Percentiles rank a stretch among this genome's conserved stretches.
Evolutionary conservation across 2,113 vertebrate genomes (phyloP).

Genomic region (Sander vitreus): DNA sequence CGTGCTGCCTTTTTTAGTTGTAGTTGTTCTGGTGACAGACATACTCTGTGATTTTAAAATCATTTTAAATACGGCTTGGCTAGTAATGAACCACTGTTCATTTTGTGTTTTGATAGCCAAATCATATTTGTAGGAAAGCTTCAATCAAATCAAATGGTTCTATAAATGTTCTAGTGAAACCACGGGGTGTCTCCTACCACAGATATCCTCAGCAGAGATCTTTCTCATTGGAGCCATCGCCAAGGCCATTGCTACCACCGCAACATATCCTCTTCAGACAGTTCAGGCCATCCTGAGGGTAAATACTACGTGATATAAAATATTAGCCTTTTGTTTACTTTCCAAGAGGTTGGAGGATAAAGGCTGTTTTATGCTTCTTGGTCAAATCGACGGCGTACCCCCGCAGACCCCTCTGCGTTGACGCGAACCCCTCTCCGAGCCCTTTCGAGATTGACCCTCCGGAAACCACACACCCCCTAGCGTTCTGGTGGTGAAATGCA

Average conservation of each 20-base stretch:
- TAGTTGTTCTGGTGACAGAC: neutral
- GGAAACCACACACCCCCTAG: too few species aligned
- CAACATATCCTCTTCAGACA: constrained; percentile 86
- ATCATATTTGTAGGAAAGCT: neutral
- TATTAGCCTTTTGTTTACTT: neutral
- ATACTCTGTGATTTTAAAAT: neutral
- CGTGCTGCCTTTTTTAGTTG: neutral
- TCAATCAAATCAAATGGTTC: neutral
- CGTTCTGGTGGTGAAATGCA: too few species aligned
- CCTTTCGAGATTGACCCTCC: too few species aligned
- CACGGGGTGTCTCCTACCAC: constrained; percentile 18
- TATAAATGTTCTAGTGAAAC: neutral
- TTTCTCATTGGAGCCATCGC: constrained; percentile 87
- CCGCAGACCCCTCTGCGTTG: too few species aligned
- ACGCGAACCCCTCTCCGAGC: too few species aligned
- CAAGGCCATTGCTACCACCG: constrained; percentile 85
- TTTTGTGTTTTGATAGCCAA: neutral
- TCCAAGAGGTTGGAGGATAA: neutral
- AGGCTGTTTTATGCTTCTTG: too few species aligned
- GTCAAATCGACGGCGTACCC: too few species aligned
- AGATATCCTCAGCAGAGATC: constrained; percentile 86
- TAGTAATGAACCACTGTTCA: neutral
- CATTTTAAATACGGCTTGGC: neutral
- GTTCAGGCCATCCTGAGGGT: constrained; percentile 87
- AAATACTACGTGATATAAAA: constrained; percentile 29